Evolutionary conservation across 2,113 vertebrate species (phyloP).

Genomic region (Nibea coibor): DNA sequence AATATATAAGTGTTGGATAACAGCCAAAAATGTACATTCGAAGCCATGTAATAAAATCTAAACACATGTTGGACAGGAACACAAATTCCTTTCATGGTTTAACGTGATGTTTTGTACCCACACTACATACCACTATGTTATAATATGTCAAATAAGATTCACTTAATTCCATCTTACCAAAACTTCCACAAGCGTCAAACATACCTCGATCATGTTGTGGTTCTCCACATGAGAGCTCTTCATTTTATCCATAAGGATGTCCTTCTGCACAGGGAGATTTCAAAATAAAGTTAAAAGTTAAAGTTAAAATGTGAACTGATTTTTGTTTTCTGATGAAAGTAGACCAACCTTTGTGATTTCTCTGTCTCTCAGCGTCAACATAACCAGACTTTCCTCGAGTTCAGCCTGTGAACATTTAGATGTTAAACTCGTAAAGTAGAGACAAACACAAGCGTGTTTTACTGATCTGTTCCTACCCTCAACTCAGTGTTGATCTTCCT

Average conservation of each 20-base stretch:
- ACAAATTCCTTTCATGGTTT: background rate
- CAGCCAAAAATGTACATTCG: background rate
- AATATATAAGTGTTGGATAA: background rate
- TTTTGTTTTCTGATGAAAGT: background rate
- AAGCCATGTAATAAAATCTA: background rate
- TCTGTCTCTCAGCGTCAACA: constrained; percentile 76
- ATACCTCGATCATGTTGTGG: constrained; percentile 82
- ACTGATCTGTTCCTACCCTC: constrained; percentile 68
- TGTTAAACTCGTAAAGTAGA: background rate
- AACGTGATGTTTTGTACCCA: background rate
- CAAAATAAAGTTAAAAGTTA: background rate
- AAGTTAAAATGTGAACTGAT: background rate
- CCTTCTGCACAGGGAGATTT: constrained; percentile 70
- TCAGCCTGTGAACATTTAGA: constrained; percentile 73
- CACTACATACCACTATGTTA: background rate
- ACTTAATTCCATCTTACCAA: background rate
- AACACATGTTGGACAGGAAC: background rate
- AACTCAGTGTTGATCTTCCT: constrained; percentile 73
- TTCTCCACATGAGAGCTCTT: constrained; percentile 80
- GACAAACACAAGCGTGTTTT: background rate
- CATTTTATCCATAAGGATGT: constrained; percentile 79
- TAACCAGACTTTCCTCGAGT: constrained; percentile 73
- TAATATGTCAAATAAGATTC: background rate
- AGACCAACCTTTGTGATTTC: constrained; percentile 79
- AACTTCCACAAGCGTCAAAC: constrained; percentile 5